phyloP scores from a whole-genome alignment of 2,797 vertebrate species.

The Valencia hispanica region DNA sequence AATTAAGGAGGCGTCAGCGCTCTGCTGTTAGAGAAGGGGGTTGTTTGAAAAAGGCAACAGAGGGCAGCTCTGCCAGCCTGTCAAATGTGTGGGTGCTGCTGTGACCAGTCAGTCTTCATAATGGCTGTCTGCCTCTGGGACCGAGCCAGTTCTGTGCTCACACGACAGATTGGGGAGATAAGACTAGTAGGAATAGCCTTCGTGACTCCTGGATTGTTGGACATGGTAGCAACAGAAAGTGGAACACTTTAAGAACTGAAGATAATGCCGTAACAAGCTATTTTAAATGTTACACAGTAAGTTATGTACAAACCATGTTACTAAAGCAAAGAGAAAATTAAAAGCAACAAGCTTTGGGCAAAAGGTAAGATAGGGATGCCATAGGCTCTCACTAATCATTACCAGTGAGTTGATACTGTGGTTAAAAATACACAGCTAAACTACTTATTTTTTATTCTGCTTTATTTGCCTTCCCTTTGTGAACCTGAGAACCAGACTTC shows the following conservation, averaged over 20 bases:
- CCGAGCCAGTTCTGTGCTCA: conserved; percentile 63
- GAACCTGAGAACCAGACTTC: conserved; percentile 61
- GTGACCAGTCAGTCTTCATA: conserved; percentile 73
- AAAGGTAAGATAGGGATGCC: conserved; percentile 24
- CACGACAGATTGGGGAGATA: conserved; percentile 55
- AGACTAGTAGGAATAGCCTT: conserved; percentile 40
- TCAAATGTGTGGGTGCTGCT: conserved; percentile 72
- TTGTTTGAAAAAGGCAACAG: conserved; percentile 62
- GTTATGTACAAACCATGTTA: neutral
- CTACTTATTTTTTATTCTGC: conserved; percentile 45
- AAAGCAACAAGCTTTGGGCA: conserved; percentile 26
- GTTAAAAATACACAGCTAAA: conserved; percentile 53
- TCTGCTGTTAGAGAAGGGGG: conserved; percentile 49
- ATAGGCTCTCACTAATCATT: conserved; percentile 44
- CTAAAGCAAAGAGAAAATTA: conserved; percentile 15
- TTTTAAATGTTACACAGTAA: conserved; percentile 6
- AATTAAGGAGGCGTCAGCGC: conserved; percentile 65
- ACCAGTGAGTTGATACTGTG: conserved; percentile 51
- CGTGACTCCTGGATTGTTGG: conserved; percentile 38
- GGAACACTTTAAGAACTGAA: neutral
- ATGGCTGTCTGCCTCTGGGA: conserved; percentile 64
- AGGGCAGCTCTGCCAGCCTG: conserved; percentile 64
- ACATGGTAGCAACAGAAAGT: conserved; percentile 17
- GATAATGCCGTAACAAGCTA: conserved; percentile 1
- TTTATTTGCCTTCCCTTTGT: conserved; percentile 37